These are phyloP conservation scores for Phortica okadai DNA, from an alignment of 2,888 invertebrate species.

Conservation along the genomic window DNA sequence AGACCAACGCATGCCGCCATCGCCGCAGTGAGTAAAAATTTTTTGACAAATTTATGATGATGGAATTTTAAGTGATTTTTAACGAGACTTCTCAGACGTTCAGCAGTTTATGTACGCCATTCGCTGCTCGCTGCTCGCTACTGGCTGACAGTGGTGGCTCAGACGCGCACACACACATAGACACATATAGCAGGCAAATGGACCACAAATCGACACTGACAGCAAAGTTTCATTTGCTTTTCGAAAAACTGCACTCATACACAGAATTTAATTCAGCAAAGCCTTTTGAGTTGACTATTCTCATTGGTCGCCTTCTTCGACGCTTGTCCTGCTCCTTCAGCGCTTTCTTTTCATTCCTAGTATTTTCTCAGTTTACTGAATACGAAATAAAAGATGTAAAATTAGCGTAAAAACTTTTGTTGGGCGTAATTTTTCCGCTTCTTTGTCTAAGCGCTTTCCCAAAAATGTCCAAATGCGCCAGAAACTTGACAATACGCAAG, in stretches of 20 bases:
- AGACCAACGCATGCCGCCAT: background rate
- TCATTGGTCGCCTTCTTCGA: background rate
- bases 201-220: background rate
- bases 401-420: slow-evolving; percentile 20
- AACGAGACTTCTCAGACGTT: slow-evolving; percentile 66
- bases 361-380: background rate
- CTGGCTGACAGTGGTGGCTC: background rate
- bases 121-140: slow-evolving; percentile 11
- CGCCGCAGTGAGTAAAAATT: slow-evolving; percentile 40
- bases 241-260: background rate
- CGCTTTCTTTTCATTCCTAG: background rate
- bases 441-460: background rate
- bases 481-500: too few species aligned
- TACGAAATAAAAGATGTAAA: slow-evolving; percentile 6
- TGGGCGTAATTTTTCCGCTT: background rate
- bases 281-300: background rate
- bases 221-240: background rate
- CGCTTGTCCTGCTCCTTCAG: background rate
- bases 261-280: background rate
- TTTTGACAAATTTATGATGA: slow-evolving; percentile 76
- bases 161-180: too few species aligned
- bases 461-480: too few species aligned
- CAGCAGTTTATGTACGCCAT: slow-evolving; percentile 28
- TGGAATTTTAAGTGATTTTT: slow-evolving; percentile 76
- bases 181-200: background rate